Percentiles rank a stretch among this genome's conserved stretches.
Evolutionary conservation across 2,113 vertebrate species (phyloP).

Genomic region (Seriola aureovittata): DNA sequence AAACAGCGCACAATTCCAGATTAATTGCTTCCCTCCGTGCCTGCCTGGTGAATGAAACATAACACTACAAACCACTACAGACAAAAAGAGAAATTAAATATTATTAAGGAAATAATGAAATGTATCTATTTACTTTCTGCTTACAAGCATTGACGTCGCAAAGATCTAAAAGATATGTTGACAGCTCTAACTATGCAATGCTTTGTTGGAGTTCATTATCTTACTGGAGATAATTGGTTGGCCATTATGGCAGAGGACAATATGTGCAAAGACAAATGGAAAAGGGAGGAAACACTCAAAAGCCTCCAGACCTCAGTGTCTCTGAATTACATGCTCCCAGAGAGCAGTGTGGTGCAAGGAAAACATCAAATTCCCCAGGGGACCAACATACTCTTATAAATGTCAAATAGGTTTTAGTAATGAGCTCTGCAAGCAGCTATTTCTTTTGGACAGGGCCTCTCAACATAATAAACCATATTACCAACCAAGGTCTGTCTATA

Average conservation of each 20-base stretch:
- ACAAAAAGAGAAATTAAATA: conserved; percentile 37
- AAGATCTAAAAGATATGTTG: not conserved
- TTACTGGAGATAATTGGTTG: conserved; percentile 35
- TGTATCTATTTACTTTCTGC: conserved; percentile 8
- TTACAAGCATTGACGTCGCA: not conserved
- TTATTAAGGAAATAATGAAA: conserved; percentile 43
- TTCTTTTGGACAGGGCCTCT: conserved; percentile 49
- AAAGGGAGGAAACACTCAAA: conserved; percentile 21
- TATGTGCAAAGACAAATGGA: conserved; percentile 28
- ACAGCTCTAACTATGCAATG: conserved; percentile 1
- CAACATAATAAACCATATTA: conserved; percentile 60
- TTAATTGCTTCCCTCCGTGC: conserved; percentile 65
- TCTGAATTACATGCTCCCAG: conserved; percentile 42
- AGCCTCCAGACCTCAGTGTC: conserved; percentile 41
- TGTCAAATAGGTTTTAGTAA: conserved; percentile 69
- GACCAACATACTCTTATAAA: conserved; percentile 66
- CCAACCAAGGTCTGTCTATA: conserved; percentile 36
- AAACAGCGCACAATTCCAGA: conserved; percentile 64
- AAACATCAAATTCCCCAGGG: conserved; percentile 64
- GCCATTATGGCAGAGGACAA: conserved; percentile 20
- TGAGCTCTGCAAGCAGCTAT: conserved; percentile 50
- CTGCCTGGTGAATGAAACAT: conserved; percentile 58
- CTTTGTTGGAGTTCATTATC: conserved; percentile 15
- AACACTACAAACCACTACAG: conserved; percentile 46
- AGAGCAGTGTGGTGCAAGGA: conserved; percentile 43